phyloP scores from a whole-genome alignment of 2,888 invertebrate species.

The Pollenia labialis region DNA sequence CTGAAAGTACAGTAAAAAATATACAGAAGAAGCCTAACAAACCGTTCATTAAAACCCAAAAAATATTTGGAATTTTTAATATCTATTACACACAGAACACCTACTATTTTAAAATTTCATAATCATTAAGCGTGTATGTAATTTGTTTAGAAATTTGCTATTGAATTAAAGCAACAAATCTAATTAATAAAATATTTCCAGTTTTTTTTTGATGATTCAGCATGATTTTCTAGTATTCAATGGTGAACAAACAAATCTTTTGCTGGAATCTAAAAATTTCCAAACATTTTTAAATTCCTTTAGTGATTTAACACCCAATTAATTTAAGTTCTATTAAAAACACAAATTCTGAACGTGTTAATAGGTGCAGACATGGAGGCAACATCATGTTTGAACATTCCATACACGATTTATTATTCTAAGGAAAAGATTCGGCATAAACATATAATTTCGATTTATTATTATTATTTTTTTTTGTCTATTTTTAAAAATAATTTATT shows the following conservation, averaged over 20 bases:
- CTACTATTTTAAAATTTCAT: conserved; percentile 12
- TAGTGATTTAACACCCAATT: background rate
- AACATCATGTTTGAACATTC: conserved; percentile 2
- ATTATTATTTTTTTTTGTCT: too few relatives aligned
- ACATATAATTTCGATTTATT: background rate
- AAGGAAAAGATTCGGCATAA: background rate
- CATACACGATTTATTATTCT: conserved; percentile 9
- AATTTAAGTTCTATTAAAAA: conserved; percentile 33
- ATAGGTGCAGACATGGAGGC: conserved; percentile 13
- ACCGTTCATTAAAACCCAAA: background rate
- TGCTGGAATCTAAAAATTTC: conserved; percentile 7
- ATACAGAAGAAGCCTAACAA: too few relatives aligned
- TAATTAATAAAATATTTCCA: conserved; percentile 19
- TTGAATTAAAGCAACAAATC: conserved; percentile 22
- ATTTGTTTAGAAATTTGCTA: conserved; percentile 49
- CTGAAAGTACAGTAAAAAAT: too few relatives aligned
- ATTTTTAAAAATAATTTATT: too few relatives aligned
- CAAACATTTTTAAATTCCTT: conserved; percentile 34
- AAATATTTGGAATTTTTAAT: background rate
- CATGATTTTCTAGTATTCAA: background rate
- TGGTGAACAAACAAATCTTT: background rate
- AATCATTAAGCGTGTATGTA: conserved; percentile 8
- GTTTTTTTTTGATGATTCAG: conserved; percentile 30
- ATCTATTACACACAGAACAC: background rate
- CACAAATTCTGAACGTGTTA: conserved; percentile 1